phyloP scores from a whole-genome alignment of 2,888 invertebrate species.

The Spicauda simplicius region DNA sequence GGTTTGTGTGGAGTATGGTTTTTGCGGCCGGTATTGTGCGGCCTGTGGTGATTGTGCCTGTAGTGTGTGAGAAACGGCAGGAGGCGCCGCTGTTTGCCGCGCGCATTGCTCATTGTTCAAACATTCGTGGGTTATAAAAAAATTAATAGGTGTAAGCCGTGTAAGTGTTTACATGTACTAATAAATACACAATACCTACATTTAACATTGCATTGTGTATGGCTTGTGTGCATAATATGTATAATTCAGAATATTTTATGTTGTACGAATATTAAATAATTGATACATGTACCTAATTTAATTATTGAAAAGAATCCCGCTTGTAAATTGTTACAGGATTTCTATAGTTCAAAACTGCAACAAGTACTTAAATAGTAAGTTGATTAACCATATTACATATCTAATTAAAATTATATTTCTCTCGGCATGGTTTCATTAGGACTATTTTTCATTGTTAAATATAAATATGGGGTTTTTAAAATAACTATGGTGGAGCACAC shows the following conservation, averaged over 20 bases:
- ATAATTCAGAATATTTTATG: background rate
- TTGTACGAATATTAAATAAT: background rate
- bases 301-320: conserved; percentile 13
- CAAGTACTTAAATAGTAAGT: conserved; percentile 60
- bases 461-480: no score
- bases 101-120: conserved; percentile 17
- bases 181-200: background rate
- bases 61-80: background rate
- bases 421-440: background rate
- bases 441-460: no score
- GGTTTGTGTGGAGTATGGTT: conserved; percentile 7
- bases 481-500: no score
- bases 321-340: conserved; percentile 62
- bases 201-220: conserved; percentile 1
- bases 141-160: conserved; percentile 14
- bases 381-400: conserved; percentile 20
- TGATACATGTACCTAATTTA: background rate
- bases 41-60: background rate
- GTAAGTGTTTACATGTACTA: conserved; percentile 4
- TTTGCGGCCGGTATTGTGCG: conserved; percentile 20
- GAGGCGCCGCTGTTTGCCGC: background rate
- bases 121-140: conserved; percentile 4
- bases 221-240: background rate
- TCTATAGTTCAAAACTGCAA: conserved; percentile 58
- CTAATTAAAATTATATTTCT: background rate